phyloP scores from a whole-genome alignment of 2,797 vertebrate genomes.

The Mastacembelus armatus region DNA sequence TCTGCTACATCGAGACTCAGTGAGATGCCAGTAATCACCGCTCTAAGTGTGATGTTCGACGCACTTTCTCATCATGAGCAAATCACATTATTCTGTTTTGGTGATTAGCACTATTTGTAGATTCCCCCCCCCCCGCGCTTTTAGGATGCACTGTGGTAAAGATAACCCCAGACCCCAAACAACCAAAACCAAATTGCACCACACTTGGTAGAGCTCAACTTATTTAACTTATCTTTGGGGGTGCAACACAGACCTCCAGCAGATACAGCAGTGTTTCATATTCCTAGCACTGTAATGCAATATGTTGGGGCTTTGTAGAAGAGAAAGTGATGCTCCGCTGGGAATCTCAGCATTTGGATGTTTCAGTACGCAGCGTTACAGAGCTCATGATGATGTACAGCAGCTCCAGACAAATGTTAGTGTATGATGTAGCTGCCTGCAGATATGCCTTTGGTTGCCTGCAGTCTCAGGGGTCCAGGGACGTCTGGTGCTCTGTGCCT shows the following conservation, averaged over 20 bases:
- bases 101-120: constrained; percentile 70
- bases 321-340: constrained; percentile 69
- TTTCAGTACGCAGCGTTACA: constrained; percentile 70
- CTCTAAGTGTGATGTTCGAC: constrained; percentile 69
- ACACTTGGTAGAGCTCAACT: constrained; percentile 42
- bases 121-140: neutral
- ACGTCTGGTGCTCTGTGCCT: constrained; percentile 71
- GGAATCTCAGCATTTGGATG: constrained; percentile 71
- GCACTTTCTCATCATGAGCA: constrained; percentile 69
- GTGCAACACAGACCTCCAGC: constrained; percentile 61
- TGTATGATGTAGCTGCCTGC: constrained; percentile 76
- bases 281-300: constrained; percentile 72
- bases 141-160: constrained; percentile 11
- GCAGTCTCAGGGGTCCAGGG: constrained; percentile 73
- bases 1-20: constrained; percentile 74
- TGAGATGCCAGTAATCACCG: constrained; percentile 73
- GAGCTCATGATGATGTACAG: constrained; percentile 72
- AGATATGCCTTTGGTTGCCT: constrained; percentile 78
- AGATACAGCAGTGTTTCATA: constrained; percentile 60
- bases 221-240: constrained; percentile 66
- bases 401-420: constrained; percentile 62
- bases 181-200: constrained; percentile 46
- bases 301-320: constrained; percentile 73
- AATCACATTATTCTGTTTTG: constrained; percentile 70
- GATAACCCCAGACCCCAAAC: constrained; percentile 33